Percentiles rank a stretch among this genome's conserved stretches.
phyloP scores from a whole-genome alignment of 2,113 vertebrate species.

The Nerophis lumbriciformis region DNA sequence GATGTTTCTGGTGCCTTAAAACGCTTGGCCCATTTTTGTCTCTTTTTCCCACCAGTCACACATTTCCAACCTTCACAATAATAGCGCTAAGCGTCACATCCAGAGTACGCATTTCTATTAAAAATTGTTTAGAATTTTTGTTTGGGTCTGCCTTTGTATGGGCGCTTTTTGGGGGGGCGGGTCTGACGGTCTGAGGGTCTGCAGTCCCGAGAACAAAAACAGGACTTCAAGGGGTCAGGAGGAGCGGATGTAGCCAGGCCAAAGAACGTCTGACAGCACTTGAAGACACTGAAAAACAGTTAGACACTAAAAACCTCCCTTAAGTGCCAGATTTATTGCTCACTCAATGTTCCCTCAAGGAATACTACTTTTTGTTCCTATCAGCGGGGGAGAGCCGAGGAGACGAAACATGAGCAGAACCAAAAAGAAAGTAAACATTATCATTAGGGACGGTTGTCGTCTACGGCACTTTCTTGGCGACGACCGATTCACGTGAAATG shows the following conservation, averaged over 20 bases:
- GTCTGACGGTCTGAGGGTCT: conserved; percentile 28
- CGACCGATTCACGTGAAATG: too few relatives aligned
- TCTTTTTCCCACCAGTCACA: too few relatives aligned
- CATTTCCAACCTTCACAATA: too few relatives aligned
- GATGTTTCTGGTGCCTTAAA: too few relatives aligned
- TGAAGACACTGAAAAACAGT: conserved; percentile 42
- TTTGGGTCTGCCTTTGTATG: conserved; percentile 14
- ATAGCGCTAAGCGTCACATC: too few relatives aligned
- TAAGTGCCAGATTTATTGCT: conserved; percentile 62
- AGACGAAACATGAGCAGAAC: too few relatives aligned
- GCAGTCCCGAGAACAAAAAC: conserved; percentile 53
- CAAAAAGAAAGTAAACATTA: too few relatives aligned
- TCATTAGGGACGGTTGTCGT: too few relatives aligned
- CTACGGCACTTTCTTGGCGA: too few relatives aligned
- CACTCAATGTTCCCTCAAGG: conserved; percentile 45
- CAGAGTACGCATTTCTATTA: too few relatives aligned
- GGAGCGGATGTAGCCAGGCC: conserved; percentile 49
- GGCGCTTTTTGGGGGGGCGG: conserved; percentile 14
- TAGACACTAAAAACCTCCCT: conserved; percentile 27
- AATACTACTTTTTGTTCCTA: conserved; percentile 3
- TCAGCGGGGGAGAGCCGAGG: conserved; percentile 1
- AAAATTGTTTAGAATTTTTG: too few relatives aligned
- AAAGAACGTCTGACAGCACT: conserved; percentile 43
- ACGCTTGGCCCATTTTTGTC: too few relatives aligned
- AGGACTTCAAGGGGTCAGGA: conserved; percentile 62